phyloP scores from a whole-genome alignment of 2,888 invertebrate species.

The Apodemia zela region DNA sequence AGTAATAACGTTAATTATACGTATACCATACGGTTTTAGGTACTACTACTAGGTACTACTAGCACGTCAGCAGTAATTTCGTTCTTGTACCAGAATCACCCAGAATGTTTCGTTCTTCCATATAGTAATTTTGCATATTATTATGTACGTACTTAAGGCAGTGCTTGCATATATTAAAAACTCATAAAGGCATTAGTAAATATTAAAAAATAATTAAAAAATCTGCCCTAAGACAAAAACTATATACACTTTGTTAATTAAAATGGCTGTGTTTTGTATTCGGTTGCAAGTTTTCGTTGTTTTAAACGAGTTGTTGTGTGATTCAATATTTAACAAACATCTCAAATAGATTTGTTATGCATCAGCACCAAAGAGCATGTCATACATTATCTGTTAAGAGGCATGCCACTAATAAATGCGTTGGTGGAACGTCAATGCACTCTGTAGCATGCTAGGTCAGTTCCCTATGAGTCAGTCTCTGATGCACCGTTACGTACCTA shows the following conservation, averaged over 20 bases:
- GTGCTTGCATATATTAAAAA: too few relatives aligned
- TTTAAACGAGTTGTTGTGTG: conserved; percentile 30
- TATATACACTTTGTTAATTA: neutral
- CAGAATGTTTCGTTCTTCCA: too few relatives aligned
- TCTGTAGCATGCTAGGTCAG: conserved; percentile 77
- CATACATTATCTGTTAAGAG: conserved; percentile 73
- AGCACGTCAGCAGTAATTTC: too few relatives aligned
- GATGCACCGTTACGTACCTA: conserved; percentile 65
- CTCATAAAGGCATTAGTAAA: too few relatives aligned
- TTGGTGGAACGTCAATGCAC: conserved; percentile 74
- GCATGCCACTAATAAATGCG: conserved; percentile 74
- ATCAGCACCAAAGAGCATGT: conserved; percentile 58
- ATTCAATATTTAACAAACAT: conserved; percentile 47
- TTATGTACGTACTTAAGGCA: too few relatives aligned
- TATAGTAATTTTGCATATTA: too few relatives aligned
- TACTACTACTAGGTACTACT: too few relatives aligned
- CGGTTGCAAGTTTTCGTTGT: conserved; percentile 37
- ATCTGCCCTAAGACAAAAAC: too few relatives aligned
- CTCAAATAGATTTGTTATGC: conserved; percentile 72
- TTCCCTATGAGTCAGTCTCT: conserved; percentile 75
- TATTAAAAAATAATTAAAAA: too few relatives aligned
- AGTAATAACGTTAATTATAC: too few relatives aligned
- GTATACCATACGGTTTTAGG: too few relatives aligned
- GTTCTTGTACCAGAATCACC: too few relatives aligned
- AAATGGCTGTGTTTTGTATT: conserved; percentile 30